phyloP scores from a whole-genome alignment of 30 jellyfish, hydroid and myxozoan genomes.

The Clytia hemisphaerica region DNA sequence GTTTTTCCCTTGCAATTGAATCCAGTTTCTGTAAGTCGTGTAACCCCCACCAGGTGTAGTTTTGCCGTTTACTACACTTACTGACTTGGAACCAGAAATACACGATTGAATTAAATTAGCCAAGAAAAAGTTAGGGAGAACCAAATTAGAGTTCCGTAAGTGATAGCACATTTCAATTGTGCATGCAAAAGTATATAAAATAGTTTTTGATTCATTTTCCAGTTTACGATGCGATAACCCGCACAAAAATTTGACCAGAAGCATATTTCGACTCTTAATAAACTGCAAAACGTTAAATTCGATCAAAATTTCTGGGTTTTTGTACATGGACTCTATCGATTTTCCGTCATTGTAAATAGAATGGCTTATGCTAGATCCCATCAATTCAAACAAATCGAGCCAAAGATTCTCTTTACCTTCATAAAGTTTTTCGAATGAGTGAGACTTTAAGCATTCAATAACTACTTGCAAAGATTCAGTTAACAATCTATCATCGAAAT shows the following conservation, averaged over 20 bases:
- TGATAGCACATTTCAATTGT: neutral
- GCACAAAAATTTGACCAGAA: neutral
- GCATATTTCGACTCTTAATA: neutral
- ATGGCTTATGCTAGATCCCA: too few relatives aligned
- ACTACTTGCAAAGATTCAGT: too few relatives aligned
- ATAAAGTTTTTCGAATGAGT: too few relatives aligned
- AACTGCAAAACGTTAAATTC: neutral
- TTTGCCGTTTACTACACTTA: slow-evolving; percentile 4
- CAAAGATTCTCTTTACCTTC: too few relatives aligned
- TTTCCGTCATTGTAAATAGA: too few relatives aligned
- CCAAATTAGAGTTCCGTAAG: neutral
- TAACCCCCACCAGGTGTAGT: slow-evolving; percentile 13
- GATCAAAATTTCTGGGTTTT: too few relatives aligned
- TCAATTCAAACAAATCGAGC: too few relatives aligned
- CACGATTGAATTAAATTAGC: neutral
- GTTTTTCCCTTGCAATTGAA: neutral
- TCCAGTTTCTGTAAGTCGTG: slow-evolving; percentile 2
- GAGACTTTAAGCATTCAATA: too few relatives aligned
- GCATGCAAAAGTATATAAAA: neutral
- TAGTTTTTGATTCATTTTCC: neutral
- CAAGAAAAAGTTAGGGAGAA: slow-evolving; percentile 4
- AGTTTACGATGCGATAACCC: neutral
- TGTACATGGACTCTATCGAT: too few relatives aligned
- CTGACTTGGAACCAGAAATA: slow-evolving; percentile 10
- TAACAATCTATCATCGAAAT: too few relatives aligned